phyloP scores from a whole-genome alignment of 2,888 invertebrate species.

The Pimpla rufipes region DNA sequence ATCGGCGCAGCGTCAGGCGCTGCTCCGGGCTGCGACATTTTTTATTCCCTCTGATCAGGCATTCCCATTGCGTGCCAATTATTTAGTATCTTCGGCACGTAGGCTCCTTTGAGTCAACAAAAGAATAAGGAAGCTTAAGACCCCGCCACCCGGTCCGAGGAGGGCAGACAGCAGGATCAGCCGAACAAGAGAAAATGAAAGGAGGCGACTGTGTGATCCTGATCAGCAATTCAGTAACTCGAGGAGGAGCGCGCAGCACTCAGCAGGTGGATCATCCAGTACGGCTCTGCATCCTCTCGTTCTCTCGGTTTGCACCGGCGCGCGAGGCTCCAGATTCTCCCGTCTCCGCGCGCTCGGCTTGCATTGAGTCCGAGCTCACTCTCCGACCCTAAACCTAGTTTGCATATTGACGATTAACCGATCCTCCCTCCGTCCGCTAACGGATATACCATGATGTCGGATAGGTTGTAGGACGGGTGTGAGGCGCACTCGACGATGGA shows the following conservation, averaged over 20 bases:
- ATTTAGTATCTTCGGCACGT: slow-evolving; percentile 4
- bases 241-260: slow-evolving; percentile 43
- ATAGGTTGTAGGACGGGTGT: slow-evolving; percentile 29
- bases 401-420: slow-evolving; percentile 73
- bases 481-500: slow-evolving; percentile 56
- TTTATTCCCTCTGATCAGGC: neutral
- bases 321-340: slow-evolving; percentile 55
- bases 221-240: slow-evolving; percentile 59
- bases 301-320: slow-evolving; percentile 26
- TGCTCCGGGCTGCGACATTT: neutral
- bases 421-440: slow-evolving; percentile 55
- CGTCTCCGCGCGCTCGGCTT: slow-evolving; percentile 47
- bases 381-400: slow-evolving; percentile 67
- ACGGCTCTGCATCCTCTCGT: slow-evolving; percentile 29
- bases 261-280: slow-evolving; percentile 66
- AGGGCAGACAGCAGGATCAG: slow-evolving; percentile 29
- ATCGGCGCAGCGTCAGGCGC: neutral
- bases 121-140: neutral
- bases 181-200: slow-evolving; percentile 21
- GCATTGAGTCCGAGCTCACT: slow-evolving; percentile 56
- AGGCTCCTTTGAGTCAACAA: neutral
- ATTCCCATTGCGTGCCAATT: neutral
- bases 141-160: neutral
- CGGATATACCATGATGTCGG: slow-evolving; percentile 53
- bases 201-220: slow-evolving; percentile 43